Conservation (phyloP, 2,797 vertebrate genomes). For the Danio kyathit region DNA sequence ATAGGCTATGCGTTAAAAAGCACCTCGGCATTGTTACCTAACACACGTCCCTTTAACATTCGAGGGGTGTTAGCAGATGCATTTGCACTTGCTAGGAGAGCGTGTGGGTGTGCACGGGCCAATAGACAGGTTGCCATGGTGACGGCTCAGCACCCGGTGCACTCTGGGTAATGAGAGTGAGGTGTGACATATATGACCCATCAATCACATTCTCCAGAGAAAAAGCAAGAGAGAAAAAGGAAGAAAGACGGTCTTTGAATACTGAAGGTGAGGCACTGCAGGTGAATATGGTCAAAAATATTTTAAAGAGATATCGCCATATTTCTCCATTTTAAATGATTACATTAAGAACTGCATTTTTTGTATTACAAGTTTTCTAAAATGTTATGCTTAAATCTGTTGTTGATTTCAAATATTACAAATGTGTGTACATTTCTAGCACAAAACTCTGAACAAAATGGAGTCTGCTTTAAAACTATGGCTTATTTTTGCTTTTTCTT, state of each 20-base stretch:
- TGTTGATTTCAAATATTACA: too few relatives aligned
- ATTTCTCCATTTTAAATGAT: too few relatives aligned
- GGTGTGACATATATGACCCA: slow-evolving; percentile 61
- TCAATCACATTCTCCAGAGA: slow-evolving; percentile 50
- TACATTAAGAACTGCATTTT: too few relatives aligned
- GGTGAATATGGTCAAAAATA: too few relatives aligned
- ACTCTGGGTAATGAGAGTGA: slow-evolving; percentile 59
- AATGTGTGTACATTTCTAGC: too few relatives aligned
- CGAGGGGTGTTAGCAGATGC: slow-evolving; percentile 44
- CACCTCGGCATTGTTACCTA: not conserved
- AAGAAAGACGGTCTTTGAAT: not conserved
- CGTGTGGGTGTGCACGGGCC: slow-evolving; percentile 47
- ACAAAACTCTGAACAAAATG: too few relatives aligned
- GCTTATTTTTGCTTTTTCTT: too few relatives aligned
- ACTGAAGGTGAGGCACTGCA: not conserved
- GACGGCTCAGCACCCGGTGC: slow-evolving; percentile 44
- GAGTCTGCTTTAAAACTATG: too few relatives aligned
- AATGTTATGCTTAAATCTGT: too few relatives aligned
- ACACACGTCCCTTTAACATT: slow-evolving; percentile 8
- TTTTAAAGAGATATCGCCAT: too few relatives aligned
- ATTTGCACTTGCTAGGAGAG: slow-evolving; percentile 47
- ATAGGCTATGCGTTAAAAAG: not conserved
- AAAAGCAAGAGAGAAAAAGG: slow-evolving; percentile 28
- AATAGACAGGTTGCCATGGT: slow-evolving; percentile 60
- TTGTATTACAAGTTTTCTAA: too few relatives aligned